Base-by-base conservation (phyloP, 2,888 invertebrate genomes). In the Andrena chrysosceles region DNA sequence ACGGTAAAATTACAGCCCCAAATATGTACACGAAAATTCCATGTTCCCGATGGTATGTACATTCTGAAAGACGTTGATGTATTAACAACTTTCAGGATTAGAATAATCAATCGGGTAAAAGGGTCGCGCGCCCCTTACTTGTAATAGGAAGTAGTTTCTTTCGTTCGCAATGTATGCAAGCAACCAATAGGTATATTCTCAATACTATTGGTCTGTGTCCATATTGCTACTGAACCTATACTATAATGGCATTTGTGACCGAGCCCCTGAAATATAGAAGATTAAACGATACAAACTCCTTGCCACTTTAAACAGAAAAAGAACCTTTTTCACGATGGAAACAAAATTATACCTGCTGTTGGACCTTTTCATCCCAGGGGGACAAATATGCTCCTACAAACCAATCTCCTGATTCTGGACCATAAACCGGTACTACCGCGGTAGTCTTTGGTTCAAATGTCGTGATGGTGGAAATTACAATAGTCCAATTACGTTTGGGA, bases 371-470 rank as follows among this genome's bases (percentile, higher is more conserved):
- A 89, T 95, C 94, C 94, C 94, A 94, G 78, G 94, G 91, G 49
- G 94, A 92, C 78, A 95, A 93, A 89, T 94, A 94, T 67, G 95
- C 95, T 70, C 94, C 94, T 13, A 94, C 94, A 89, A 94, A 95
- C 95, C 95, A 95, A 86, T 94, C 94, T 16, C 95, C 95, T 56
- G 94, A 93, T 73, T 93, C 87, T 42, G 95, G 95, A 83, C 94
- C 94, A 83, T 94, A 93, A 49, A 95, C 89, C 23, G 94, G 94
- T 77, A 95, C 90, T 48, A 94, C 90, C 2, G 93, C 92, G 23
- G 94, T 93, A 77, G 93, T 93, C 83, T 94, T 94, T 73, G 94
- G 93, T 84, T 94, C 93, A 84, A 92, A 94, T 66, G 92, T 92
- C 23, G 93, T 92, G 59, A 93, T 78, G 31, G 92, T 91, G 31